Conservation (phyloP, 2,888 invertebrate species). For the Luperina nickerlii region DNA sequence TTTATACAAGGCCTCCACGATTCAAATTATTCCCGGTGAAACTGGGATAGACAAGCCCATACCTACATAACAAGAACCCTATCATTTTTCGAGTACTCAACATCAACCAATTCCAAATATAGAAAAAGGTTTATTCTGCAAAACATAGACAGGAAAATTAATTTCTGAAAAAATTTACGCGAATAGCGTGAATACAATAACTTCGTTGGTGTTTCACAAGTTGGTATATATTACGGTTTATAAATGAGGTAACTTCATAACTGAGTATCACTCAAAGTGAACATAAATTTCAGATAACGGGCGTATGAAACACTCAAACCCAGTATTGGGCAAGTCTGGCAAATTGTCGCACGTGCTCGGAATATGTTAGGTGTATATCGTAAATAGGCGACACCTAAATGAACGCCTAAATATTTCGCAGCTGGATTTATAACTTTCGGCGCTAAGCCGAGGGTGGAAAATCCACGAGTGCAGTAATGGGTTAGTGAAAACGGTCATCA, state of each 20-base stretch:
- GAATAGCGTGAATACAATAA: background rate
- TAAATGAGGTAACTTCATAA: conserved; percentile 13
- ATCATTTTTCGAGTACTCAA: too few species aligned
- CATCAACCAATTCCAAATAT: too few species aligned
- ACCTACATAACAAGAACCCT: too few species aligned
- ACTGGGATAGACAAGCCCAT: too few species aligned
- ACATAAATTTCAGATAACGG: conserved; percentile 35
- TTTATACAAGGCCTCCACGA: too few species aligned
- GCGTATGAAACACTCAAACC: conserved; percentile 32
- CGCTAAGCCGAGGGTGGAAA: background rate
- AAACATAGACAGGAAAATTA: too few species aligned
- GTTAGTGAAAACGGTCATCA: background rate
- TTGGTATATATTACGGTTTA: background rate
- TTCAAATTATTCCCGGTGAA: too few species aligned
- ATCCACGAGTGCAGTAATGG: background rate
- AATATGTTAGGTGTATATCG: background rate
- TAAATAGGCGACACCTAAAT: background rate
- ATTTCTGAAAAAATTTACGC: too few species aligned
- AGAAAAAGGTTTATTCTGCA: too few species aligned
- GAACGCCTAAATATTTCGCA: background rate
- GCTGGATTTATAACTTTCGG: background rate
- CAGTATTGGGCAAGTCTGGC: conserved; percentile 20
- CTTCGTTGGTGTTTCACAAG: background rate
- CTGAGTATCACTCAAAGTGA: conserved; percentile 10
- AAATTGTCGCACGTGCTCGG: conserved; percentile 38